Percentiles rank a stretch among this genome's conserved stretches.
phyloP scores from a whole-genome alignment of 2,888 invertebrate species.

The Mylabris sibirica region DNA sequence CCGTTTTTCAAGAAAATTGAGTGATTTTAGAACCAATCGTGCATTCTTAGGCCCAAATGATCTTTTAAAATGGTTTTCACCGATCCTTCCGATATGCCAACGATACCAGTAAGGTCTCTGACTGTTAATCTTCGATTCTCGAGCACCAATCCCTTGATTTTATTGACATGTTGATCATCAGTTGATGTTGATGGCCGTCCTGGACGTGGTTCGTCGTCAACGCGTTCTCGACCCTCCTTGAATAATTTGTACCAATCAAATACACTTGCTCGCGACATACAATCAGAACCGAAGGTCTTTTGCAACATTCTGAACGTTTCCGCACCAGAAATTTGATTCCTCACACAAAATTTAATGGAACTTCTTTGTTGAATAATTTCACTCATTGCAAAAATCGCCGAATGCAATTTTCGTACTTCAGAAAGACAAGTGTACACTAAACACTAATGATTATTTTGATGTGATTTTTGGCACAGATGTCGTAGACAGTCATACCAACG shows the following conservation, averaged over 20 bases:
- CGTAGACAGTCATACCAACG: not conserved
- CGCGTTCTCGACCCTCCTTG: not conserved
- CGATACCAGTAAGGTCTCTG: not conserved
- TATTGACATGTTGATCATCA: conserved; percentile 3
- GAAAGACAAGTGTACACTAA: not conserved
- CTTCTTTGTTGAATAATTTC: not conserved
- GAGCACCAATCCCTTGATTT: not conserved
- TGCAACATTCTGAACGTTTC: conserved; percentile 6
- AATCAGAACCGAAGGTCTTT: conserved; percentile 1
- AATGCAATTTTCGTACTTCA: not conserved
- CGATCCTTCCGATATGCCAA: not conserved
- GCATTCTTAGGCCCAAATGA: not conserved
- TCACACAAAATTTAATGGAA: conserved; percentile 12
- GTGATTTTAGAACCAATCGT: not conserved
- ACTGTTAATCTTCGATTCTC: not conserved
- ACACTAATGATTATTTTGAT: not conserved
- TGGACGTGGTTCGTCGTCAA: conserved; percentile 11
- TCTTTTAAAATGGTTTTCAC: not conserved
- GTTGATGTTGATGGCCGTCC: not conserved
- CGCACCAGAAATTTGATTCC: conserved; percentile 3
- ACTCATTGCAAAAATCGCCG: not conserved
- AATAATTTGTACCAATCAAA: conserved; percentile 9
- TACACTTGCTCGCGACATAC: not conserved
- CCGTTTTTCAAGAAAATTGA: conserved; percentile 7
- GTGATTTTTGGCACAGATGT: not conserved